These are phyloP conservation scores for Athene noctua DNA, from an alignment of 2,113 vertebrate species.

Conservation along the genomic window DNA sequence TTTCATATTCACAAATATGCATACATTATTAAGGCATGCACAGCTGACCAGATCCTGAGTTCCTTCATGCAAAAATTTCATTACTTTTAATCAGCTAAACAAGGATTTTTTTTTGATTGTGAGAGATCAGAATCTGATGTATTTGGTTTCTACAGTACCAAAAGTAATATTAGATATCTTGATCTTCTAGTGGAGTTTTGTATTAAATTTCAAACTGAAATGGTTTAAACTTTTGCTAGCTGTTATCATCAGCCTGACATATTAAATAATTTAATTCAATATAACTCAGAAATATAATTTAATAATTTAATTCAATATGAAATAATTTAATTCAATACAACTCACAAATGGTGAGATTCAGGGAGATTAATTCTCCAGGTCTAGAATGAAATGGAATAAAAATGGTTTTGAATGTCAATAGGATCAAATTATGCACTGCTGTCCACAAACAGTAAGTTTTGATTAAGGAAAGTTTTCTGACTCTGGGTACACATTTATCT, in stretches of 20 bases:
- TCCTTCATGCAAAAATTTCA: background rate
- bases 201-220: constrained; percentile 33
- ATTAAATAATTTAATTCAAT: constrained; percentile 13
- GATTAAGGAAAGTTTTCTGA: background rate
- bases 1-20: constrained; percentile 24
- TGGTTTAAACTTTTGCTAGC: background rate
- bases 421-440: background rate
- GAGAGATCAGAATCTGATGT: background rate
- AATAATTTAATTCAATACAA: constrained; percentile 21
- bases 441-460: background rate
- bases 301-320: constrained; percentile 16
- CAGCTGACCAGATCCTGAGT: background rate
- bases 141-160: background rate
- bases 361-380: background rate
- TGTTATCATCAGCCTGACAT: background rate
- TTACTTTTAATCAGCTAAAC: background rate
- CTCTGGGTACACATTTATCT: background rate
- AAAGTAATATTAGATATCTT: constrained; percentile 21
- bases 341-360: background rate
- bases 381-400: background rate
- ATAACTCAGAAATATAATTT: background rate
- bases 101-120: background rate
- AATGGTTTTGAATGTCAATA: background rate
- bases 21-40: constrained; percentile 4
- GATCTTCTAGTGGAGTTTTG: constrained; percentile 43